phyloP scores from a whole-genome alignment of 2,113 vertebrate genomes.

The Gymnorhina tibicen region DNA sequence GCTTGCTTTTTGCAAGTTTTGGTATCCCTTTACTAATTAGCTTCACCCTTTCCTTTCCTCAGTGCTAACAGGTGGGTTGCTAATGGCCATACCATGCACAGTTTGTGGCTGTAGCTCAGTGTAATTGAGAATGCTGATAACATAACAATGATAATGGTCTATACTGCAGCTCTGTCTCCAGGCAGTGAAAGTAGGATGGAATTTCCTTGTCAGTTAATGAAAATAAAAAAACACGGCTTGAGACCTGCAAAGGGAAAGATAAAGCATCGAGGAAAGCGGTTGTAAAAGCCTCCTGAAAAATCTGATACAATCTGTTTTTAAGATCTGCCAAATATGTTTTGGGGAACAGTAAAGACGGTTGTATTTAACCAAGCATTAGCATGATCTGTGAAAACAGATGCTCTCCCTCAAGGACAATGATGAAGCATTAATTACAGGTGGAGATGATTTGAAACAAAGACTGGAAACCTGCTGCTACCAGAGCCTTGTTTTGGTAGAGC shows the following conservation, averaged over 20 bases:
- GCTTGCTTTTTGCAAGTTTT: neutral
- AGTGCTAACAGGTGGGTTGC: neutral
- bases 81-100: neutral
- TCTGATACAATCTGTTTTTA: neutral
- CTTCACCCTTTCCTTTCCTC: neutral
- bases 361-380: slow-evolving; percentile 13
- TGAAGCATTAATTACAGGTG: slow-evolving; percentile 58
- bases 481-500: neutral
- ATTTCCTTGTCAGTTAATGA: neutral
- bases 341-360: neutral
- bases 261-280: accelerated
- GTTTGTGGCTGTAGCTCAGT: neutral
- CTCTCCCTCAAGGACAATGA: slow-evolving; percentile 53
- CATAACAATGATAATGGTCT: neutral
- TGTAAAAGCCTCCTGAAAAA: neutral
- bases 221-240: neutral
- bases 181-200: neutral
- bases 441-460: neutral
- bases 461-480: neutral
- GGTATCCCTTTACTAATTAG: neutral
- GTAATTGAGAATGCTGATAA: slow-evolving; percentile 21
- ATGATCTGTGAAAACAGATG: slow-evolving; percentile 51
- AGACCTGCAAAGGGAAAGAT: neutral
- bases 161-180: neutral
- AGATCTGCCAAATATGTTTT: slow-evolving; percentile 7